Conservation (phyloP, 2,797 vertebrate genomes). For the Danio albolineatus region DNA sequence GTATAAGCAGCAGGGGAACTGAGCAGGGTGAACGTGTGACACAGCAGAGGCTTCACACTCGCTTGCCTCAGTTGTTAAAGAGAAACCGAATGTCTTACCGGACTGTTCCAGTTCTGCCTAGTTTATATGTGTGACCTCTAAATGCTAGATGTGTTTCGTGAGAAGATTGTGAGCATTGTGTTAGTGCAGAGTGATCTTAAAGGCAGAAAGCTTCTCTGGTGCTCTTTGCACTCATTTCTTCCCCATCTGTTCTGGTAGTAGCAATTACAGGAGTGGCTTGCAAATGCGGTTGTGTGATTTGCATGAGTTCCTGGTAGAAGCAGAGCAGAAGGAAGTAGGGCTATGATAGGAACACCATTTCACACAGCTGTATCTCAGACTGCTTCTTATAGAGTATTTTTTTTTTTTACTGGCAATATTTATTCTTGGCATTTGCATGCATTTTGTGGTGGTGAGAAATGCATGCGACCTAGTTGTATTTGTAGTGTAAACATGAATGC, state of each 20-base stretch:
- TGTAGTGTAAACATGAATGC: not conserved
- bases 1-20: conserved; percentile 29
- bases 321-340: conserved; percentile 49
- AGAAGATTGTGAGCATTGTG: not conserved
- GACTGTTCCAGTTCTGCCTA: conserved; percentile 40
- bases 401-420: not conserved
- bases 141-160: not conserved
- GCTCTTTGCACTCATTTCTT: conserved; percentile 33
- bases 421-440: not conserved
- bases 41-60: conserved; percentile 15
- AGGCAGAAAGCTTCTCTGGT: not conserved
- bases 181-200: not conserved
- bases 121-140: conserved; percentile 22
- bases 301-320: conserved; percentile 69
- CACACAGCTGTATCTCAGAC: conserved; percentile 42
- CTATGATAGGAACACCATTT: conserved; percentile 43
- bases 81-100: conserved; percentile 30
- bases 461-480: not conserved
- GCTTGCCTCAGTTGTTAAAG: conserved; percentile 32
- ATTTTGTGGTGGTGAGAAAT: not conserved
- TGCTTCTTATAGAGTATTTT: not conserved
- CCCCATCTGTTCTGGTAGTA: conserved; percentile 55
- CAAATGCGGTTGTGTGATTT: conserved; percentile 71
- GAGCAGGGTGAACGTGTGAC: conserved; percentile 46
- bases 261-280: conserved; percentile 69